Evolutionary conservation across 2,113 vertebrate genomes (phyloP), one percentile per base, ranked within the genome.

Genomic region (Argyrosomus japonicus): DNA sequence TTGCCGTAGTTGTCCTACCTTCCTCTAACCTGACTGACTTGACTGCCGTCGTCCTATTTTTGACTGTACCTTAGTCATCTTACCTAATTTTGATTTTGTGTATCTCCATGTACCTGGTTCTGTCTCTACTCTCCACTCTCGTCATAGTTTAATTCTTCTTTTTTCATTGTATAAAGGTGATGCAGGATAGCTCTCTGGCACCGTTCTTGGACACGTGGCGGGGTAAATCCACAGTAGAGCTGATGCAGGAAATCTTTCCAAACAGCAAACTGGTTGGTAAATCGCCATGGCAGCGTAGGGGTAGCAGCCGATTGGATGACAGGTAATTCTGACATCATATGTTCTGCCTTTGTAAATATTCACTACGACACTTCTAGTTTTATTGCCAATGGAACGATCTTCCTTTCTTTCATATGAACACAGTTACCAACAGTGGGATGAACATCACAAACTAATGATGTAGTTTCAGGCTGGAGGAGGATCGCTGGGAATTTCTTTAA

Each of bases 201-300:
- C 94, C 96, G 32, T 95, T 99, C 75, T 87, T 99, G 84, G 97
- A 98, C 17, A 96, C 95, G 10, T 97, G 96, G 91, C 95, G 94
- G 47, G 94, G 96, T 92, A 97, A 96, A 92, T 97, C 95, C 36
- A 97, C 96, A 0, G 95, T 98, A 83, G 97, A 99, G 74, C 91
- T 99, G 36, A 97, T 99, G 97, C 96, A 97, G 91, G 97, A 97
- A 29, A 93, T 98, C 69, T 99, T 99, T 90, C 95, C 96, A 4
- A 85, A 90, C 27, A 93, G 70, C 91, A 36, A 36, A 68, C 17
- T 43, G 25, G 68, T 82, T 40, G 83, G 78, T 1, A 67, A 75
- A 72, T 75, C 68, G 19, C 61, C 92, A 60, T 89, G 93, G 90
- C 95, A 94, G 65, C 94, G 47, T 47, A 81, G 63, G 56, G 94